phyloP scores from a whole-genome alignment of 37 sponge, comb jelly and placozoan species.

The Beroe ovata region DNA sequence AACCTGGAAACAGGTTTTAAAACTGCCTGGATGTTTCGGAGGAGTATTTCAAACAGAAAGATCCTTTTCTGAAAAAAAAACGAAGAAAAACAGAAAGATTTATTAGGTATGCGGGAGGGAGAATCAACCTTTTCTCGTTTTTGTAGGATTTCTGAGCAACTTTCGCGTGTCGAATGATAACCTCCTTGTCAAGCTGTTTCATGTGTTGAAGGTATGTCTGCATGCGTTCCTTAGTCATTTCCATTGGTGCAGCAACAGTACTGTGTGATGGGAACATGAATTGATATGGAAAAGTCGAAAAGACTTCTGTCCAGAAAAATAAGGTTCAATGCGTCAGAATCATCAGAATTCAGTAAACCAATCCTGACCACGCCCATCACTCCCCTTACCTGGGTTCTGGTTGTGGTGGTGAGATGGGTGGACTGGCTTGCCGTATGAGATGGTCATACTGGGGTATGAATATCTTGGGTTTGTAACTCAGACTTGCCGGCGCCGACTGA shows the following conservation, averaged over 20 bases:
- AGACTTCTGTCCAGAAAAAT: too few species aligned
- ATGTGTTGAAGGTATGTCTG: conserved; percentile 73
- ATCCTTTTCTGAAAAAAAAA: too few species aligned
- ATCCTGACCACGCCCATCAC: too few species aligned
- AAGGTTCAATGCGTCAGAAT: too few species aligned
- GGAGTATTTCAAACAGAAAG: too few species aligned
- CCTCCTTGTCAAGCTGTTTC: conserved; percentile 69
- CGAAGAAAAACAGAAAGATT: too few species aligned
- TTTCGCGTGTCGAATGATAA: conserved; percentile 87
- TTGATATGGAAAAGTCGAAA: too few species aligned
- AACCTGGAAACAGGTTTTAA: too few species aligned
- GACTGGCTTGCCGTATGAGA: conserved; percentile 27
- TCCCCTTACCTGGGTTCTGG: conserved; percentile 19
- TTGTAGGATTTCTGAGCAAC: conserved; percentile 97
- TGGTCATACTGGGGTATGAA: conserved; percentile 23
- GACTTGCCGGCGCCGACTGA: background rate
- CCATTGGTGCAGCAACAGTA: conserved; percentile 56
- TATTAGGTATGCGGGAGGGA: too few species aligned
- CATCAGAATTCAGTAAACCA: too few species aligned
- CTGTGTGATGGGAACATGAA: too few species aligned
- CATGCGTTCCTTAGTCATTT: conserved; percentile 79
- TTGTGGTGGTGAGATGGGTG: conserved; percentile 57
- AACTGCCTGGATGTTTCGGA: too few species aligned
- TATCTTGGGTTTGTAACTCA: conserved; percentile 55
- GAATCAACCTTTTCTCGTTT: conserved; percentile 86